These are phyloP conservation scores for Polia nebulosa DNA, from an alignment of 2,888 invertebrate genomes.

Conservation along the genomic window DNA sequence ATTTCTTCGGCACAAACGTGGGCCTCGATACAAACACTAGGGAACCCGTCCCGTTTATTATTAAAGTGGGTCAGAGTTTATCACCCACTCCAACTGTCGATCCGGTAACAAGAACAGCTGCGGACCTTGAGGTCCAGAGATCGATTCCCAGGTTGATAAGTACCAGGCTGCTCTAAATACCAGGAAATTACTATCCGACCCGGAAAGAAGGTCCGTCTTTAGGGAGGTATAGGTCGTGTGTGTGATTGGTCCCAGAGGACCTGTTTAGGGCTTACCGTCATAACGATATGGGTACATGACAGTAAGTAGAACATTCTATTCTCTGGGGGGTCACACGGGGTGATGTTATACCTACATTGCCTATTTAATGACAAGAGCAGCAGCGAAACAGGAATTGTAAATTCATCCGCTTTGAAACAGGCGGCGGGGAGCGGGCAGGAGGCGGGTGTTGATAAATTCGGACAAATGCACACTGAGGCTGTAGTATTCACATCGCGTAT, in stretches of 20 bases:
- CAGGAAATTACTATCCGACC: slow-evolving; percentile 16
- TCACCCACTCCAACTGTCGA: slow-evolving; percentile 48
- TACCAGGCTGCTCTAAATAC: slow-evolving; percentile 14
- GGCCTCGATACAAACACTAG: slow-evolving; percentile 34
- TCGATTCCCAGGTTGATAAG: slow-evolving; percentile 26
- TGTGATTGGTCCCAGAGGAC: slow-evolving; percentile 17
- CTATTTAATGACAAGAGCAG: slow-evolving; percentile 51
- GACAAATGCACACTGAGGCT: slow-evolving; percentile 46
- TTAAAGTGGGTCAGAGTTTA: slow-evolving; percentile 65
- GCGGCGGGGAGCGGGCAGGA: no score
- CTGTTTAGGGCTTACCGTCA: slow-evolving; percentile 14
- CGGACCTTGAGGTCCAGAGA: slow-evolving; percentile 33
- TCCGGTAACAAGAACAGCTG: slow-evolving; percentile 39
- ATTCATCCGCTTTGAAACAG: slow-evolving; percentile 52
- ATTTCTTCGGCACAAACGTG: slow-evolving; percentile 44
- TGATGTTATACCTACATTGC: slow-evolving; percentile 24
- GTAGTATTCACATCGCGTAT: slow-evolving; percentile 27
- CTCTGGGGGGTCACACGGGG: slow-evolving; percentile 9
- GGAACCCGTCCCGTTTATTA: slow-evolving; percentile 60
- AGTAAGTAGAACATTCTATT: slow-evolving; percentile 27
- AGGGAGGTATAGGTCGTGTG: slow-evolving; percentile 18
- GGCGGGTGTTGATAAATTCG: slow-evolving; percentile 58
- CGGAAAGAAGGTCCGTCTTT: slow-evolving; percentile 4
- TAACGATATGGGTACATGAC: slow-evolving; percentile 16
- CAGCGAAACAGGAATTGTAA: slow-evolving; percentile 54